phyloP scores from a whole-genome alignment of 2,797 vertebrate genomes.

The Setipinna tenuifilis region DNA sequence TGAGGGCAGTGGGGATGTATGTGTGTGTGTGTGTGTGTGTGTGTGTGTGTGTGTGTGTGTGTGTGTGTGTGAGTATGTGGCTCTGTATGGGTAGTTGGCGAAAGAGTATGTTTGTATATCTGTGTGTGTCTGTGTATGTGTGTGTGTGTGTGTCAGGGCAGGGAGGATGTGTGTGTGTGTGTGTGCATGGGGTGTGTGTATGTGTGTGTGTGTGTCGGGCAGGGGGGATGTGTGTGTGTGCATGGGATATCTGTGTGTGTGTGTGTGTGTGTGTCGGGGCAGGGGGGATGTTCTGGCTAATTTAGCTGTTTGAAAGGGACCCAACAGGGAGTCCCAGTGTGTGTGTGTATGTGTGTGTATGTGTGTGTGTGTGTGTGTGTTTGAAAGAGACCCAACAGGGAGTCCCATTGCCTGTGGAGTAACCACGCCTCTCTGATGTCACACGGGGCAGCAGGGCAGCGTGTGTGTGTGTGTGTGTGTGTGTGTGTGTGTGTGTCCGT shows the following conservation, averaged over 20 bases:
- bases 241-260: background rate
- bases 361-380: slow-evolving; percentile 34
- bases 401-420: background rate
- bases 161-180: background rate
- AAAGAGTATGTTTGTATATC: background rate
- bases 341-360: too few species aligned
- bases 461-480: slow-evolving; percentile 40
- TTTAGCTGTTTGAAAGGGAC: slow-evolving; percentile 63
- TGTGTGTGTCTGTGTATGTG: background rate
- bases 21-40: too few species aligned
- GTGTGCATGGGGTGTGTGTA: background rate
- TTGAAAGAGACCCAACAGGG: too few species aligned
- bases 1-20: too few species aligned
- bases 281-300: slow-evolving; percentile 69
- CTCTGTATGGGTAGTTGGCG: too few species aligned
- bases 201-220: background rate
- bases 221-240: background rate
- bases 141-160: background rate
- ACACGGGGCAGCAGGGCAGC: slow-evolving; percentile 47
- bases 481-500: background rate
- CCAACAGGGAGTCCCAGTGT: slow-evolving; percentile 63
- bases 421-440: slow-evolving; percentile 48
- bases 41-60: too few species aligned
- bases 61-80: background rate
- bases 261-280: slow-evolving; percentile 35